A percentile compares a stretch with the other conserved stretches of the same genome.
These are phyloP conservation scores for Apantesis nais DNA, from an alignment of 2,888 invertebrate genomes.

Conservation along the genomic window DNA sequence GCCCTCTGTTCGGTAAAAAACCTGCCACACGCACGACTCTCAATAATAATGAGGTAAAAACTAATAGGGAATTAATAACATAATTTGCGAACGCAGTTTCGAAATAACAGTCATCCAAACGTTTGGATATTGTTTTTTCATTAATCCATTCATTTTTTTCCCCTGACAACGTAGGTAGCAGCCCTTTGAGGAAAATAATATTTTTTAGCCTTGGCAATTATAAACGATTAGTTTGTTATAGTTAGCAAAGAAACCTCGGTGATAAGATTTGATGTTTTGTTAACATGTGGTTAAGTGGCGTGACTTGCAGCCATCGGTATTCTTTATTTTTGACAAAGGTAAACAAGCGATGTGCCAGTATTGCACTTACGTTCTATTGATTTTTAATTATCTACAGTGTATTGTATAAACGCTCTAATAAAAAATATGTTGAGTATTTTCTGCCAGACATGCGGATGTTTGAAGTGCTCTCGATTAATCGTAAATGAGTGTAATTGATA, in stretches of 20 bases:
- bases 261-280: constrained; percentile 46
- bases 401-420: constrained; percentile 20
- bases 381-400: constrained; percentile 23
- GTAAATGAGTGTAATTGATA: constrained; percentile 8
- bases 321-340: constrained; percentile 27
- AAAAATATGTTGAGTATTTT: not conserved
- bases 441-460: constrained; percentile 7
- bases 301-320: constrained; percentile 46
- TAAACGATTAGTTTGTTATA: constrained; percentile 42
- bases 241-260: constrained; percentile 32
- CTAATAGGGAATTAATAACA: constrained; percentile 71
- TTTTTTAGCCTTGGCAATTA: constrained; percentile 34
- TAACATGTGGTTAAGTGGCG: constrained; percentile 47
- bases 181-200: constrained; percentile 15
- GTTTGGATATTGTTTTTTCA: constrained; percentile 51
- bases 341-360: constrained; percentile 30
- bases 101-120: constrained; percentile 64
- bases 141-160: constrained; percentile 48
- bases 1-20: constrained; percentile 74
- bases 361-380: constrained; percentile 29
- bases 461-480: constrained; percentile 7
- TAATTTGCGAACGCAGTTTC: constrained; percentile 67
- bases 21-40: constrained; percentile 76
- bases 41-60: constrained; percentile 72
- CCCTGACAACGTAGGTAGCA: constrained; percentile 45